Evolutionary conservation across 2,888 invertebrate species (phyloP), one percentile per base, ranked within the genome.

Genomic region (Poecilobothrus nobilitatus): DNA sequence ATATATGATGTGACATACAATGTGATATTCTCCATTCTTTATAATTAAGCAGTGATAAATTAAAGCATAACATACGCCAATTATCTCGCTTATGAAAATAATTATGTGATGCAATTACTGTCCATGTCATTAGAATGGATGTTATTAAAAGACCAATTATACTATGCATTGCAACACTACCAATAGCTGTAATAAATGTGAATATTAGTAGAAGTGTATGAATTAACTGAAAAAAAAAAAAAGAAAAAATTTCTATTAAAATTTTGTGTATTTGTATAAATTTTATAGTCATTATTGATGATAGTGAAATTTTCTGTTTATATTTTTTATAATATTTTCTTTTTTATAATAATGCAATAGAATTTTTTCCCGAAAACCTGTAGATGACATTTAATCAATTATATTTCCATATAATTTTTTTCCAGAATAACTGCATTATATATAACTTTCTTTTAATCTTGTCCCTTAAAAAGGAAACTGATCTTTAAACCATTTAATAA

Each of bases 1-100:
- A 91, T 7, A 89, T 80, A 76, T 93, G 92, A 78, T 92, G 92
- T 67, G 91, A 91, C 37, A 92, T 78, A 0, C 84, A 88, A 75
- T 92, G 92, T 0, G 88, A 87, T 37, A 92, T 85, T 69, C 91
- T 84, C 86, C 90, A 92, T 73, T 88, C 87, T 72, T 86, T 86
- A 69, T 74, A 79, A 71, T 78, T 81, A 84, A 90, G 83, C 67
- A 88, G 76, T 7, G 85, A 83, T 63, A 92, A 80, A 76, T 91
- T 90, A 74, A 90, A 90, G 70, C 89, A 86, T 75, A 88, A 89
- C 89, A 91, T 91, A 69, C 91, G 85, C 85, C 89, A 91, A 78
- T 87, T 91, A 67, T 91, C 87, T 68, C 84, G 86, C 76, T 86
- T 86, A 76, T 93, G 92, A 72, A 91, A 87, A 76, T 87, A 93